Percentiles rank a stretch among this genome's conserved stretches.
Conservation (phyloP, 23 tunicate species). For the Clavelina lepadiformis region DNA sequence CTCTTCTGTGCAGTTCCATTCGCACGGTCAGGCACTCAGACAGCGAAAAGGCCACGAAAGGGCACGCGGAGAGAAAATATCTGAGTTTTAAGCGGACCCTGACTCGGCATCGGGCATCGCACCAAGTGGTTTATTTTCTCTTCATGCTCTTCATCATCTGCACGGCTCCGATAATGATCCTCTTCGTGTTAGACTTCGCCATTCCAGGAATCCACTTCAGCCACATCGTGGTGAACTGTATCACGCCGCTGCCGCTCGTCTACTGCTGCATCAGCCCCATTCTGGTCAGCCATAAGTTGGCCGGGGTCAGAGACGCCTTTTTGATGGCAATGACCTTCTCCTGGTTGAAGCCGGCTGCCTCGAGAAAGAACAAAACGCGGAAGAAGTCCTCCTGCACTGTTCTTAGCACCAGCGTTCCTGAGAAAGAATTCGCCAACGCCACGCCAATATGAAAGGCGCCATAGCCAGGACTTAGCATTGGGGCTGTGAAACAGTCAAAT, state of each 20-base stretch:
- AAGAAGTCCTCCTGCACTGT: no score
- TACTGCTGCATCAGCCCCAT: constrained; percentile 84
- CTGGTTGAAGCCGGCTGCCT: constrained; percentile 8
- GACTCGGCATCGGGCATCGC: constrained; percentile 9
- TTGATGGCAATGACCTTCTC: constrained; percentile 56
- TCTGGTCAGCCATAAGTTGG: constrained; percentile 39
- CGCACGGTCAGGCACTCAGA: constrained; percentile 14
- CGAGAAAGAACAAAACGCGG: not conserved
- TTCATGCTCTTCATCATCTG: constrained; percentile 60
- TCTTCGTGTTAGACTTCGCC: constrained; percentile 48
- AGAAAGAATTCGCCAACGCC: no score
- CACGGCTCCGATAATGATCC: constrained; percentile 75
- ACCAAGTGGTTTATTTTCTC: constrained; percentile 35
- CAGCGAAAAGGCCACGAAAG: not conserved
- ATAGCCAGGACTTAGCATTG: no score
- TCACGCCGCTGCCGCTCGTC: constrained; percentile 72
- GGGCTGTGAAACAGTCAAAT: no score
- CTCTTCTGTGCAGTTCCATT: constrained; percentile 49
- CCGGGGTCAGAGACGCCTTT: constrained; percentile 56
- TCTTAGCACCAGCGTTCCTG: no score
- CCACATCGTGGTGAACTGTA: constrained; percentile 42
- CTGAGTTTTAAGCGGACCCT: not conserved
- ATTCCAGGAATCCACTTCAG: constrained; percentile 22
- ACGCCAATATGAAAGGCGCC: no score
- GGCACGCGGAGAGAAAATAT: not conserved